phyloP scores from a whole-genome alignment of 2,113 vertebrate species.

The Amblyopsis rosae region DNA sequence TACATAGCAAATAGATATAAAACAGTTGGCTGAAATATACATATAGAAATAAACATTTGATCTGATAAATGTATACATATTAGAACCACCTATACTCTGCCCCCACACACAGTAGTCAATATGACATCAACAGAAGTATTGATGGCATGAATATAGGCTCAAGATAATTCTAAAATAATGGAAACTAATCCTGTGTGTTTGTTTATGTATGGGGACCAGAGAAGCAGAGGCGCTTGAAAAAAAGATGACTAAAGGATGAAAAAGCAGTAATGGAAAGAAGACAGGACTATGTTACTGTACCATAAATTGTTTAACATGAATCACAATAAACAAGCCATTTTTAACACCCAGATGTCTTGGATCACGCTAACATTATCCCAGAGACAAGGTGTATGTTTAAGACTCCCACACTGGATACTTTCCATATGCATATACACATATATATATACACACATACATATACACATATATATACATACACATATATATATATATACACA shows the following conservation, averaged over 20 bases:
- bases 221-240: background rate
- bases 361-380: slow-evolving; percentile 57
- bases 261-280: slow-evolving; percentile 23
- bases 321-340: slow-evolving; percentile 59
- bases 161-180: slow-evolving; percentile 37
- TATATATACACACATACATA: too few relatives aligned
- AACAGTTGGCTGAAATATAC: too few relatives aligned
- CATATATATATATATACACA: too few relatives aligned
- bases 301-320: slow-evolving; percentile 66
- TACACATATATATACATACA: too few relatives aligned
- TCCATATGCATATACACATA: too few relatives aligned
- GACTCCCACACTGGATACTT: slow-evolving; percentile 54
- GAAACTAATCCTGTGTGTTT: slow-evolving; percentile 26
- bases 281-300: slow-evolving; percentile 40
- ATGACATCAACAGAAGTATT: slow-evolving; percentile 37
- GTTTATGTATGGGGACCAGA: slow-evolving; percentile 3
- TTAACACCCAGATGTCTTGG: slow-evolving; percentile 59
- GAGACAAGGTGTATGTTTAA: slow-evolving; percentile 69
- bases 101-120: slow-evolving; percentile 25
- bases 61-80: too few relatives aligned
- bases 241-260: background rate
- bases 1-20: too few relatives aligned
- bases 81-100: slow-evolving; percentile 8
- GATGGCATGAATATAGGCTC: slow-evolving; percentile 35
- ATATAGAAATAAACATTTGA: too few relatives aligned